Evolutionary conservation across 2,797 vertebrate genomes (phyloP).

Genomic region (Spea hammondii): DNA sequence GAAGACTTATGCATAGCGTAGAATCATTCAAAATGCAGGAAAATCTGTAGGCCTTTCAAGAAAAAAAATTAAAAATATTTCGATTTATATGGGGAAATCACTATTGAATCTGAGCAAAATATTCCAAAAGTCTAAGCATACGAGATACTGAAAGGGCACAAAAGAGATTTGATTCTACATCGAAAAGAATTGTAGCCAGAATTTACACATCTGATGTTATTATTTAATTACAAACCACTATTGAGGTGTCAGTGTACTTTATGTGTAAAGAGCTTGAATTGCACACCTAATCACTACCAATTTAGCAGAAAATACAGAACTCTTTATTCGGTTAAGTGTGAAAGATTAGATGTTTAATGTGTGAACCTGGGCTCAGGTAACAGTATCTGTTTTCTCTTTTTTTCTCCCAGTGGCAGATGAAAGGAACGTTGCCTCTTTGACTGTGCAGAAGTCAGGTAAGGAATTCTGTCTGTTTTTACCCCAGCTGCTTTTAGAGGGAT

Average conservation of each 20-base stretch:
- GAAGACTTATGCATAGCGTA: conserved; percentile 31
- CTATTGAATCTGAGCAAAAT: conserved; percentile 31
- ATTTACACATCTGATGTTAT: conserved; percentile 34
- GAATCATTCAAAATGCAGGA: conserved; percentile 36
- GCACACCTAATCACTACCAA: conserved; percentile 1
- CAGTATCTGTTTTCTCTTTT: conserved; percentile 44
- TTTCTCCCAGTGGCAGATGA: conserved; percentile 83
- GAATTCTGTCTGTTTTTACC: conserved; percentile 49
- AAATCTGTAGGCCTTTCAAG: conserved; percentile 26
- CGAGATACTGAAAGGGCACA: conserved; percentile 36
- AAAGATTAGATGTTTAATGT: conserved; percentile 55
- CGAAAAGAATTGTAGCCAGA: conserved; percentile 1
- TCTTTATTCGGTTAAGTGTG: conserved; percentile 53
- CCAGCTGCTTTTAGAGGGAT: conserved; percentile 55
- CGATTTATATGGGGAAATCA: conserved; percentile 44
- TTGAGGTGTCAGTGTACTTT: conserved; percentile 13
- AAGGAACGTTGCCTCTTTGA: conserved; percentile 81
- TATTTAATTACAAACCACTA: conserved; percentile 22
- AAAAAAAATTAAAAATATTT: conserved; percentile 1
- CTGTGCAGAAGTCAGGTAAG: conserved; percentile 74
- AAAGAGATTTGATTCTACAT: conserved; percentile 24
- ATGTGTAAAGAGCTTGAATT: conserved; percentile 20
- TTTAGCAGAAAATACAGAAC: conserved; percentile 20
- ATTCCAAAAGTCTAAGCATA: conserved; percentile 23
- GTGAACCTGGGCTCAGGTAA: conserved; percentile 59